Evolutionary conservation across 2,888 invertebrate species (phyloP).

Genomic region (Agonopterix arenella): DNA sequence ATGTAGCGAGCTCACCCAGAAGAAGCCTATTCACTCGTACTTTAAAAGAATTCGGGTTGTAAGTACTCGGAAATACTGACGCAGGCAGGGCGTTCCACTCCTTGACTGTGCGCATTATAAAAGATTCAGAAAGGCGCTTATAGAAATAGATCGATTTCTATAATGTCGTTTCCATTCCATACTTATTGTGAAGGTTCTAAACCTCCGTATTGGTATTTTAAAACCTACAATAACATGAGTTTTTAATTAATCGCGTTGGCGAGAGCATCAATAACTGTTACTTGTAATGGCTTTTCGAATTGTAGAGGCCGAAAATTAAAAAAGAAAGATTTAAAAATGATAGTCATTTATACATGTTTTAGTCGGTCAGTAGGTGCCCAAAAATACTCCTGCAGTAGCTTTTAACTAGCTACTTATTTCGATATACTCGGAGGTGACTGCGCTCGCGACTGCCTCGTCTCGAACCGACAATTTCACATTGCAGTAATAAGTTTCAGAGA

Average conservation of each 20-base stretch:
- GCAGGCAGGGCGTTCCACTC: too few relatives aligned
- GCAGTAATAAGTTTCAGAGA: conserved; percentile 1
- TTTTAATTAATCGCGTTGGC: neutral
- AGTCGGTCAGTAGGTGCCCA: conserved; percentile 24
- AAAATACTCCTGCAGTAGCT: conserved; percentile 16
- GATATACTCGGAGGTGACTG: conserved; percentile 2
- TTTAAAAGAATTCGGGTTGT: too few relatives aligned
- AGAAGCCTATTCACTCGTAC: too few relatives aligned
- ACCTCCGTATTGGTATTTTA: too few relatives aligned
- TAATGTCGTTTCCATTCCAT: too few relatives aligned
- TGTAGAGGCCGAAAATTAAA: conserved; percentile 8
- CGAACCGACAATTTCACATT: neutral
- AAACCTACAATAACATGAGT: neutral
- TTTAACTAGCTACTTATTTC: conserved; percentile 13
- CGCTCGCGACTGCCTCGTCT: neutral
- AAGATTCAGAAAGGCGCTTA: too few relatives aligned
- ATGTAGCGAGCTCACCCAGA: too few relatives aligned
- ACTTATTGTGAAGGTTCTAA: too few relatives aligned
- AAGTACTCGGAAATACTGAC: too few relatives aligned
- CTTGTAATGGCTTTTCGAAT: too few relatives aligned
- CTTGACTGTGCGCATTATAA: too few relatives aligned
- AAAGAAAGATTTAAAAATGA: conserved; percentile 13
- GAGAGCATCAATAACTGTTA: conserved; percentile 7
- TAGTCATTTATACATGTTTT: conserved; percentile 9
- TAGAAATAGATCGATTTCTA: too few relatives aligned